Evolutionary conservation across 1,140 invertebrate genomes (phyloP), one percentile per base, ranked within the genome.

Genomic region (Drosophila tani): DNA sequence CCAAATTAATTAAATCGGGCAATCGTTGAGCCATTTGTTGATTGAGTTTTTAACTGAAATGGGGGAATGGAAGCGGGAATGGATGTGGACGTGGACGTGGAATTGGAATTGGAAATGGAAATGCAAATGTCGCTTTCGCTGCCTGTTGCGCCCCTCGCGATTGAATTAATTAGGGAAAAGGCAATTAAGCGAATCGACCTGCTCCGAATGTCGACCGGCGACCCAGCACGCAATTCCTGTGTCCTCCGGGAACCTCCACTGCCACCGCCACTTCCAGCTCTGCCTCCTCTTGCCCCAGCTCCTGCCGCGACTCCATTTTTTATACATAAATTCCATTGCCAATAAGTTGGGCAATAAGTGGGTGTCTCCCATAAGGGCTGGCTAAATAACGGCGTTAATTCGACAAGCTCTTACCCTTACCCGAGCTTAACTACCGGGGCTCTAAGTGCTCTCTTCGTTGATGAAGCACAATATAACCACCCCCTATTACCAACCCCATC

Each of bases 101-200:
- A 15, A 53, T 24, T 49, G 53, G 47, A 64, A 43, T 40, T 56
- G 47, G 50, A 38, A 56, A 45, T 24, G 51, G 47, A 68, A 70
- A 76, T 76, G 79, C 79, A 81, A 86, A 70, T 75, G 65, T 65
- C 47, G 41, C 64, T 71, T 50, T 65, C 50, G 41, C 56, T 67
- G 79, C 70, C 67, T 47, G 47, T 65, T 71, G 68, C 62, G 53
- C 75, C 50, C 38, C 50, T 49, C 19, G 74, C 64, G 64, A 85
- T 59, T 84, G 85, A 90, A 90, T 90, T 90, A 90, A 90, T 90
- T 90, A 85, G 86, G 75, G 85, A 77, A 90, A 90, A 90, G 85
- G 78, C 85, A 90, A 90, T 90, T 90, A 90, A 88, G 70, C 75
- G 73, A 84, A 88, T 82, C 81, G 81, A 90, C 78, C 82, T 64